A percentile compares a stretch with the other conserved stretches of the same genome.
Conservation (phyloP, 2,113 vertebrate genomes). For the Clarias macrocephalus region DNA sequence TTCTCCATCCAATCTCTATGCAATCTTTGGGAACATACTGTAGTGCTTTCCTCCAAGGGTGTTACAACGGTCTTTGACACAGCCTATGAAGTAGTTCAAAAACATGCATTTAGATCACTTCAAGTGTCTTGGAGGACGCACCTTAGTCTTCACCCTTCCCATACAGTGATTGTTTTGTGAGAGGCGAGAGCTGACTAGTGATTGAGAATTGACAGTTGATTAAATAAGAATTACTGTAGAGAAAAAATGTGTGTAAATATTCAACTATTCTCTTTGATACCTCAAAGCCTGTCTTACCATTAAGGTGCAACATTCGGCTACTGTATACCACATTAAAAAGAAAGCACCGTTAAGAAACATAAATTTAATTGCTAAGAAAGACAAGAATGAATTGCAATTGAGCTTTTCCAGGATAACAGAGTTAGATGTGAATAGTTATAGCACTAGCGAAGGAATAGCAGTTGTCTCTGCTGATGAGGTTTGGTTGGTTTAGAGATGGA, state of each 20-base stretch:
- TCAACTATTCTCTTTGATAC: not conserved
- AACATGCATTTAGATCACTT: not conserved
- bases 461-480: constrained; percentile 54
- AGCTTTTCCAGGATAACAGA: constrained; percentile 65
- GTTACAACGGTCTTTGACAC: not conserved
- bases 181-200: not conserved
- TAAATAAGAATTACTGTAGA: not conserved
- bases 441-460: constrained; percentile 68
- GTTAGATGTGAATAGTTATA: constrained; percentile 67
- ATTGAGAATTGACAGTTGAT: not conserved
- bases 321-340: constrained; percentile 46
- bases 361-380: constrained; percentile 63
- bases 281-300: not conserved
- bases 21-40: not conserved
- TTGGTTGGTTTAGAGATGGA: constrained; percentile 58
- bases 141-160: not conserved
- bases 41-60: not conserved
- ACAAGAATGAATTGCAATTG: constrained; percentile 67
- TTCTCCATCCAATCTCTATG: not conserved
- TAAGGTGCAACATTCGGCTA: constrained; percentile 12
- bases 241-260: not conserved
- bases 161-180: not conserved
- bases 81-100: not conserved
- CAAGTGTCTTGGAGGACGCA: not conserved
- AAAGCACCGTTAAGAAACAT: constrained; percentile 61